Conservation (phyloP, 1,140 invertebrate genomes). For the Steinernema feltiae region DNA sequence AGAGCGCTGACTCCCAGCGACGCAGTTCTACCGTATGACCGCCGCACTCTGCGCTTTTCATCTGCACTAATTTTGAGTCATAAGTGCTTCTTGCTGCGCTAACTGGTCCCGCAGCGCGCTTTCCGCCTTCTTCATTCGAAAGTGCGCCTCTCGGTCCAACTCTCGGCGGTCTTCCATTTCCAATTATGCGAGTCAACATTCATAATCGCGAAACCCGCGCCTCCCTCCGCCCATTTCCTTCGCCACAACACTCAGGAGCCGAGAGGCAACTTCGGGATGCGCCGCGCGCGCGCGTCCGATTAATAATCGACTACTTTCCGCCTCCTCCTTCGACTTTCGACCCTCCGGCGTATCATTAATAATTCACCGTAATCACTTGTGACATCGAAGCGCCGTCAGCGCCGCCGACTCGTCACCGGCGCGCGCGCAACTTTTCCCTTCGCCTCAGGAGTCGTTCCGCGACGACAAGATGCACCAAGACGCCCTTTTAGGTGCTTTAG, state of each 20-base stretch:
- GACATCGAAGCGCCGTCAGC: slow-evolving; percentile 16
- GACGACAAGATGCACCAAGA: no score
- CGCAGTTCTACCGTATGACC: no score
- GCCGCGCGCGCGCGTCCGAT: not conserved
- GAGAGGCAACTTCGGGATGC: not conserved
- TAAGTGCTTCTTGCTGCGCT: no score
- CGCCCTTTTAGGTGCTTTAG: no score
- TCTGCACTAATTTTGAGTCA: no score
- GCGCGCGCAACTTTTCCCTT: not conserved
- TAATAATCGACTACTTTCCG: not conserved
- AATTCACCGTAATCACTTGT: slow-evolving; percentile 29
- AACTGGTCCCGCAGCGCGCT: no score
- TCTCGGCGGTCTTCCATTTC: not conserved
- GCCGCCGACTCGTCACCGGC: not conserved
- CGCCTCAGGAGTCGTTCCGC: no score
- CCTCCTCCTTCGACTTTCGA: not conserved
- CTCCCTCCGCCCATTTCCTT: not conserved
- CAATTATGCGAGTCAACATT: not conserved
- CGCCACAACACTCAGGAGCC: not conserved
- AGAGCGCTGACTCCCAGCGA: no score
- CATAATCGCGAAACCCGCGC: not conserved
- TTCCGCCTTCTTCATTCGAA: no score
- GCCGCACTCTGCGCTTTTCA: no score
- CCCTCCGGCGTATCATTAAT: slow-evolving; percentile 16
- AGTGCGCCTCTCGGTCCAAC: no score